Conservation (phyloP, 2,888 invertebrate species). For the Synergus japonicus region DNA sequence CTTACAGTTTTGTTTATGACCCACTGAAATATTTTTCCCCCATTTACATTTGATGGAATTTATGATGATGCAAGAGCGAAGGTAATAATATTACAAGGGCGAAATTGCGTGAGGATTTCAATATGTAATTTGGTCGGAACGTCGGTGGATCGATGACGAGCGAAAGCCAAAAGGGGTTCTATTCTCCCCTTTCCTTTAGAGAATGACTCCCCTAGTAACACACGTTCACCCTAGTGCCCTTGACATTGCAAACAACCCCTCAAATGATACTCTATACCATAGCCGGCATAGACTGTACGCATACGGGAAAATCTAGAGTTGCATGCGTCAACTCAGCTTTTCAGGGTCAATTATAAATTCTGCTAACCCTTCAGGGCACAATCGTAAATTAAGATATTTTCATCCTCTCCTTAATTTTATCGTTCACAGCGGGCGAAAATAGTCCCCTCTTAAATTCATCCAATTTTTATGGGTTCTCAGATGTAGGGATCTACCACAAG, state of each 20-base stretch:
- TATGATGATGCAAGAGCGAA: slow-evolving; percentile 6
- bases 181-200: slow-evolving; percentile 38
- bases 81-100: slow-evolving; percentile 3
- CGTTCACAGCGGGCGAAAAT: not conserved
- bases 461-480: not conserved
- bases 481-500: not conserved
- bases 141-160: slow-evolving; percentile 57
- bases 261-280: slow-evolving; percentile 2
- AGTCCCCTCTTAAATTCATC: not conserved
- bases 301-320: slow-evolving; percentile 21
- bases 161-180: slow-evolving; percentile 47
- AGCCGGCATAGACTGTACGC: not conserved
- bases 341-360: slow-evolving; percentile 11
- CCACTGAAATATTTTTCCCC: slow-evolving; percentile 8
- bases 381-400: not conserved
- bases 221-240: slow-evolving; percentile 61
- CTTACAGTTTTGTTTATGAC: not conserved
- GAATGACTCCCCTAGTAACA: slow-evolving; percentile 52
- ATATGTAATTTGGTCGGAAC: slow-evolving; percentile 29
- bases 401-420: slow-evolving; percentile 3
- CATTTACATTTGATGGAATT: slow-evolving; percentile 7
- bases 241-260: slow-evolving; percentile 61
- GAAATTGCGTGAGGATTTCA: slow-evolving; percentile 28
- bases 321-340: slow-evolving; percentile 20
- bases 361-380: not conserved